Base-by-base conservation (phyloP, 2,113 vertebrate species). In the Pungitius pungitius region DNA sequence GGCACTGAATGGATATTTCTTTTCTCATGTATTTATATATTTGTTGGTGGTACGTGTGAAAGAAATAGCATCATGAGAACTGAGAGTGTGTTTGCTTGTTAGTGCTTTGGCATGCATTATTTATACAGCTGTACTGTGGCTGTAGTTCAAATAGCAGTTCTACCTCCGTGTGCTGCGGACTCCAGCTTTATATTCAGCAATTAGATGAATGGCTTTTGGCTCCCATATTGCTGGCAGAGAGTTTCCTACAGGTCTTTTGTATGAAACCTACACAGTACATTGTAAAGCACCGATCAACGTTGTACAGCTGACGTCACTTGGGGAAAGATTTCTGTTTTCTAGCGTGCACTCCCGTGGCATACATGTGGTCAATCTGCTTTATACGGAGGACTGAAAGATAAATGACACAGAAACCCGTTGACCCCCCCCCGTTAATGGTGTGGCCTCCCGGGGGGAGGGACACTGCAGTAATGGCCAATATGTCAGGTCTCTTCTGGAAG, bases 201-300 rank as follows among this genome's bases (percentile, higher is more conserved):
- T 80, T 57, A 61, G 56, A 33, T 20, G 60, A 58, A 62, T 63
- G 61, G 63, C 45, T 76, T 70, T 66, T 85, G 75, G 71, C 79
- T 82, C 40, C 27, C 40, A 8, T 55, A 56, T 67, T 69, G 57
- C 43, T 49, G 43, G 24, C 67, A 45, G 52, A 13, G 65, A 27
- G 24, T 66, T 69, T 73, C 52, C 30, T 57, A 27, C 37, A 39
- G 45, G 42, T 18, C 15, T 75, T 61, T 58, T 15, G 54, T 55
- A 22, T 69, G 4, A 75, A 69, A 82, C 27, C 37, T 59, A 52
- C 20, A 37, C 22, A 58, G 18, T 56, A 60, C 54, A 61, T 67
- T 66, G 65, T 37, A 70, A 67, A 71, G 27, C 30, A 35, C 49
- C 9, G 45, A 75, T 61, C 67, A 57, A 11, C 30, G 22, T 33